Conservation (phyloP, 2,888 invertebrate species). For the Drosophila kokeensis region DNA sequence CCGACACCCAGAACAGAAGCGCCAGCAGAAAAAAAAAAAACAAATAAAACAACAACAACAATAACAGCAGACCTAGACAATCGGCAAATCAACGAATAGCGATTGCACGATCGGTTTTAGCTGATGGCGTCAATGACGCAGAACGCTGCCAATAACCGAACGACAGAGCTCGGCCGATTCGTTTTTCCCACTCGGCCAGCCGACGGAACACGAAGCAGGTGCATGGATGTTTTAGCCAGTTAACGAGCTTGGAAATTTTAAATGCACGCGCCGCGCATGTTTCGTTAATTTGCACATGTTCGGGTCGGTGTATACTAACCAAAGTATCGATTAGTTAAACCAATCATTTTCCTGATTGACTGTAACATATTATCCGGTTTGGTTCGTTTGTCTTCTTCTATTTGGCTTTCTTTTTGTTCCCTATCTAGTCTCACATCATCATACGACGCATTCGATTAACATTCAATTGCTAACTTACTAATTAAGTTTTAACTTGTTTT, state of each 20-base stretch:
- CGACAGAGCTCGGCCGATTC: slow-evolving; percentile 12
- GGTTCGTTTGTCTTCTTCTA: slow-evolving; percentile 1
- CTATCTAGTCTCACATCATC: slow-evolving; percentile 41
- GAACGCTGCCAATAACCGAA: slow-evolving; percentile 21
- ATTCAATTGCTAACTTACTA: slow-evolving; percentile 45
- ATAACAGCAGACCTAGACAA: slow-evolving; percentile 36
- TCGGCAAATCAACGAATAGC: slow-evolving; percentile 31
- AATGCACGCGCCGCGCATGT: slow-evolving; percentile 54
- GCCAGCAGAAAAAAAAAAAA: slow-evolving; percentile 13
- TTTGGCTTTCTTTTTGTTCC: slow-evolving; percentile 33
- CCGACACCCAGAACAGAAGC: slow-evolving; percentile 36
- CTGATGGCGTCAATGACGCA: slow-evolving; percentile 47
- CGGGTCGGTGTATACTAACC: not conserved
- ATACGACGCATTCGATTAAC: slow-evolving; percentile 67
- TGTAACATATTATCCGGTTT: slow-evolving; percentile 40
- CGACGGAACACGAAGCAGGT: slow-evolving; percentile 3
- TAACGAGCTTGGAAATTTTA: slow-evolving; percentile 58
- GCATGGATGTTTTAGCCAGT: slow-evolving; percentile 2
- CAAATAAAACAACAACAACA: not conserved
- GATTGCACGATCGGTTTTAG: slow-evolving; percentile 23
- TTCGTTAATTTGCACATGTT: slow-evolving; percentile 52
- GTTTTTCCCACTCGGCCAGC: not conserved
- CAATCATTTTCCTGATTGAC: slow-evolving; percentile 52
- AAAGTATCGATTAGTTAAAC: slow-evolving; percentile 33
- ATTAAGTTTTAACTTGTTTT: slow-evolving; percentile 42